Base-by-base conservation (phyloP, 2,797 vertebrate genomes). In the Crypturellus tataupa region DNA sequence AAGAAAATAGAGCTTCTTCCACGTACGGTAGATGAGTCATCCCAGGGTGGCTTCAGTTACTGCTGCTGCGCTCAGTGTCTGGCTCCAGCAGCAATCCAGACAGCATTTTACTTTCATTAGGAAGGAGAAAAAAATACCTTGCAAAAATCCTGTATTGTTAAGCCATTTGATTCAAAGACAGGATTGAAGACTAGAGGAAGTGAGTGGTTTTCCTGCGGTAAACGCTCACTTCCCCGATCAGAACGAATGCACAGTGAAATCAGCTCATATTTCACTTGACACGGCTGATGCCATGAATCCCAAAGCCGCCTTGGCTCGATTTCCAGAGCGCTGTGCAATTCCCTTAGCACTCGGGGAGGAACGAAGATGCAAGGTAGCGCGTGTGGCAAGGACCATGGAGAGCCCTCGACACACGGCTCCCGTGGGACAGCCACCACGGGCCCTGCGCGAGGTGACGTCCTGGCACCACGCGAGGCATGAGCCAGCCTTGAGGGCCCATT, bases 291-390 rank as follows among this genome's bases (percentile, higher is more conserved):
- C 18, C 10, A 14, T 27, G 44, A 31, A 10, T 37, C 55, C 71
- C 25, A 14, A 67, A 20, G 35, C n/a, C 55, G 18, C 35, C 33
- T 16, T 49, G 33, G 44, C 72, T 46, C 27, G 16, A 29, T 46
- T 47, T 76, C 16, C 42, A 21, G 25, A 75, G n/a, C 27, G 18
- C 42, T 20, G 42, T 11, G 56, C 18, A 29, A 29, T 37, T 10
- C 55, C 17, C 33, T 59, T 21, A 60, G 10, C 44, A 5, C 71
- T 75, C 24, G 3, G 35, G 4, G n/a, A 20, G 71, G 46, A 27
- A 29, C 5, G n/a, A 47, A 25, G 39, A 21, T 49, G 56, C 63
- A 4, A 14, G 0, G 0, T 21, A 20, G n/a, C 2, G 21, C 18
- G 16, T 1, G 40, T 17, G 47, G 7, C 56, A 39, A 2, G 6